Evolutionary conservation across 2,888 invertebrate species (phyloP).

Genomic region (Andrena chrysosceles): DNA sequence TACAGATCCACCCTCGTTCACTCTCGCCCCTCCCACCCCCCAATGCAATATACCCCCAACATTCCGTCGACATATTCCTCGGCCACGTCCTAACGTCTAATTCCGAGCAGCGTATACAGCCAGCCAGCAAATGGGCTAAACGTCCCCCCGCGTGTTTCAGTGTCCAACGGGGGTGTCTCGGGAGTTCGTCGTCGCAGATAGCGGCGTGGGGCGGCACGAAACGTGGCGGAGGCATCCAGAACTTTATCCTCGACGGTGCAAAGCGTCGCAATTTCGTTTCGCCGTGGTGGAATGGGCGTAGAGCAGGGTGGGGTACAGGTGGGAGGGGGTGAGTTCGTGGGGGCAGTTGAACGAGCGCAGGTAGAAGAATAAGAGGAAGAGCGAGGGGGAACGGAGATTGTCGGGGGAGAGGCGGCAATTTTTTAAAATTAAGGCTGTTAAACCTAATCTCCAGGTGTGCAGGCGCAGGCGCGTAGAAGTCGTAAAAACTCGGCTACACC

Average conservation of each 20-base stretch:
- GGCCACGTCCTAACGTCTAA: slow-evolving; percentile 59
- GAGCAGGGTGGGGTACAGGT: neutral
- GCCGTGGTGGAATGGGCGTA: slow-evolving; percentile 27
- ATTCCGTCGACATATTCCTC: slow-evolving; percentile 55
- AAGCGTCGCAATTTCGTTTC: slow-evolving; percentile 75
- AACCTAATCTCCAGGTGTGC: slow-evolving; percentile 79
- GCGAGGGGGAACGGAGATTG: slow-evolving; percentile 33
- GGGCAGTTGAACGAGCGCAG: slow-evolving; percentile 45
- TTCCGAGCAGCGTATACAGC: slow-evolving; percentile 34
- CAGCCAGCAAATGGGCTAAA: slow-evolving; percentile 61
- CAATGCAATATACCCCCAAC: slow-evolving; percentile 42
- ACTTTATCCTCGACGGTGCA: slow-evolving; percentile 70
- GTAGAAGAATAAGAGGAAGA: slow-evolving; percentile 60
- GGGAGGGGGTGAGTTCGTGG: slow-evolving; percentile 3
- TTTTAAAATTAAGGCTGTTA: slow-evolving; percentile 82
- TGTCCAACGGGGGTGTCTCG: slow-evolving; percentile 38
- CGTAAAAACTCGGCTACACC: slow-evolving; percentile 70
- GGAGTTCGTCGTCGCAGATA: slow-evolving; percentile 38
- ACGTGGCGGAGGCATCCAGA: slow-evolving; percentile 47
- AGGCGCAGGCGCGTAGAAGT: slow-evolving; percentile 68
- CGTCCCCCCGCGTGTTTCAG: slow-evolving; percentile 41
- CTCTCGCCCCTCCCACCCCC: neutral
- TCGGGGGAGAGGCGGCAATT: slow-evolving; percentile 72
- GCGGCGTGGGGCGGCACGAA: slow-evolving; percentile 37
- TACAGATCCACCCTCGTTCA: slow-evolving; percentile 16